These are phyloP conservation scores for Theodoxus fluviatilis DNA, from an alignment of 2,888 invertebrate genomes.

Conservation along the genomic window DNA sequence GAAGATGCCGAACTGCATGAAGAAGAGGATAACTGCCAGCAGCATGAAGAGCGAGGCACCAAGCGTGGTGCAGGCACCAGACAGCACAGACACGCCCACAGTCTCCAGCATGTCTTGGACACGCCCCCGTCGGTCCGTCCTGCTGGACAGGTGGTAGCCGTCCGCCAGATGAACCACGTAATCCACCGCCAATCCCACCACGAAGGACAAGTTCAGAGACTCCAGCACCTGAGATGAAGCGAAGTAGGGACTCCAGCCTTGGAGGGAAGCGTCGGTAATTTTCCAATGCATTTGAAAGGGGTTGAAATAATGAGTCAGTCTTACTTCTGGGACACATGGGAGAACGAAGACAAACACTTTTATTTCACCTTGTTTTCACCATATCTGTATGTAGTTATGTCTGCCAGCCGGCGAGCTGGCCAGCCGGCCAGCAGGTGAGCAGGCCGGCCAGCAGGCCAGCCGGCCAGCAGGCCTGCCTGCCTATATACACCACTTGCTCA, in stretches of 20 bases:
- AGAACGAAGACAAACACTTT: too few species aligned
- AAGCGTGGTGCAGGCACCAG: constrained; percentile 55
- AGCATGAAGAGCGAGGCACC: constrained; percentile 59
- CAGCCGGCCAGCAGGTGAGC: too few species aligned
- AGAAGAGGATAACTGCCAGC: constrained; percentile 54
- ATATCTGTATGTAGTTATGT: too few species aligned
- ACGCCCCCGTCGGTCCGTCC: constrained; percentile 45
- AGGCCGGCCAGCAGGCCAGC: too few species aligned
- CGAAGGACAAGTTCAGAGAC: constrained; percentile 58
- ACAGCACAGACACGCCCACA: constrained; percentile 54
- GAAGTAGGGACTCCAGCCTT: neutral
- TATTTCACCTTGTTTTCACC: too few species aligned
- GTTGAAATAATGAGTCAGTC: too few species aligned
- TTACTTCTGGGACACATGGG: too few species aligned
- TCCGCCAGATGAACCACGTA: constrained; percentile 60
- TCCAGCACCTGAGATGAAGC: constrained; percentile 46
- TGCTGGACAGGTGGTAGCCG: constrained; percentile 51
- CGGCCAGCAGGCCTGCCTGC: too few species aligned
- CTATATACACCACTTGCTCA: too few species aligned
- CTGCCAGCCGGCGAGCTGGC: too few species aligned
- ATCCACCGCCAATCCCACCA: constrained; percentile 57
- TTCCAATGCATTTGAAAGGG: too few species aligned
- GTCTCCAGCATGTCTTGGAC: constrained; percentile 51
- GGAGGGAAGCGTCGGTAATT: too few species aligned
- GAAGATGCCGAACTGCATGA: constrained; percentile 57